These are phyloP conservation scores for Liasis olivaceus DNA, from an alignment of 2,797 vertebrate genomes.

Conservation along the genomic window DNA sequence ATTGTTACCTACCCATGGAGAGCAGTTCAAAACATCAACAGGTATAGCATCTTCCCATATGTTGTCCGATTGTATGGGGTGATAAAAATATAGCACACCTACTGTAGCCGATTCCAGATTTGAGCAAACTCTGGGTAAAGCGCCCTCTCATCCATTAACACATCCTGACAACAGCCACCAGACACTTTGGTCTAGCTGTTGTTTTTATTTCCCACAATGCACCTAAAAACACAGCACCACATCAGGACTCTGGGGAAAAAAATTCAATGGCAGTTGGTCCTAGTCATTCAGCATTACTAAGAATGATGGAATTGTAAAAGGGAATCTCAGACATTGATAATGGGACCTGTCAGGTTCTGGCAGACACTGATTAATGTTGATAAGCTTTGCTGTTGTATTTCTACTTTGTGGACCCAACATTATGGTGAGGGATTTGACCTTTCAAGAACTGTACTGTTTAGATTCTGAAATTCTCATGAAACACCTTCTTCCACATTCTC, in stretches of 20 bases:
- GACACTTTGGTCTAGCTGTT: too few relatives aligned
- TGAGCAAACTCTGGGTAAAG: background rate
- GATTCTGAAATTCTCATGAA: background rate
- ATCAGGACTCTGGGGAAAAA: background rate
- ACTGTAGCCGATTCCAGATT: background rate
- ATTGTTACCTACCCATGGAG: background rate
- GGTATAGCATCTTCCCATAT: too few relatives aligned
- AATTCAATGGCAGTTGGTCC: background rate
- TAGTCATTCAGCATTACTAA: background rate
- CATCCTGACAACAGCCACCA: background rate
- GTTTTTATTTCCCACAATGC: too few relatives aligned
- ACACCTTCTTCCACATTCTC: too few relatives aligned
- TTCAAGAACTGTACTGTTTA: background rate
- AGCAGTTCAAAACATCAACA: too few relatives aligned
- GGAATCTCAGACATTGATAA: too few relatives aligned
- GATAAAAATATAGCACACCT: background rate
- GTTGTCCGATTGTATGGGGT: background rate
- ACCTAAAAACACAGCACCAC: too few relatives aligned
- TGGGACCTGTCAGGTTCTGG: too few relatives aligned
- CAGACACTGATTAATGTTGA: too few relatives aligned
- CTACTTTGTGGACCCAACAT: background rate
- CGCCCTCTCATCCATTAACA: background rate
- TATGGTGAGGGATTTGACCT: background rate
- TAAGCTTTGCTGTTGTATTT: too few relatives aligned
- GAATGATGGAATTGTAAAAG: background rate